phyloP scores from a whole-genome alignment of 2,797 vertebrate genomes.

The Tragelaphus eurycerus region DNA sequence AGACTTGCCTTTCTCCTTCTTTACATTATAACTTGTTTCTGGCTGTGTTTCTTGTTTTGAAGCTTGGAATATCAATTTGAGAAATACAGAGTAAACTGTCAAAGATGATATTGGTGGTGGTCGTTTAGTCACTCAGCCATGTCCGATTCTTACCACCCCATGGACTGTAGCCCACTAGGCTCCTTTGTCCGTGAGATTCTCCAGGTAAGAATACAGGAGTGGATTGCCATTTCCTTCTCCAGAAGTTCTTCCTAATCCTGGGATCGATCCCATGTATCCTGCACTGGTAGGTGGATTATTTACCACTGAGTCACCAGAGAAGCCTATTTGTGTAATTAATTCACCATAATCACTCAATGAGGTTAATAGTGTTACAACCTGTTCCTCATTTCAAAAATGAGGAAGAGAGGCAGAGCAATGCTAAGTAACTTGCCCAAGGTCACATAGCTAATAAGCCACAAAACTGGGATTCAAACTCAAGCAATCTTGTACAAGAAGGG shows the following conservation, averaged over 20 bases:
- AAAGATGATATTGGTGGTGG: neutral
- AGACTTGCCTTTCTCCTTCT: neutral
- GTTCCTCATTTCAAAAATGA: neutral
- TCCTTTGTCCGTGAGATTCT: neutral
- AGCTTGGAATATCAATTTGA: neutral
- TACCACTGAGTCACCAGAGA: neutral
- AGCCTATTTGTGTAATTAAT: neutral
- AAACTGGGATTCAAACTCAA: neutral
- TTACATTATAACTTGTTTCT: neutral
- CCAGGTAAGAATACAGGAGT: neutral
- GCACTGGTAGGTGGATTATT: neutral
- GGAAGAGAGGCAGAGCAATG: neutral
- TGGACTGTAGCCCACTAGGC: neutral
- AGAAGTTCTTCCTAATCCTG: neutral
- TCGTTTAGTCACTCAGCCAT: neutral
- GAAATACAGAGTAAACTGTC: neutral
- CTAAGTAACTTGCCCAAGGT: neutral
- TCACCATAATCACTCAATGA: neutral
- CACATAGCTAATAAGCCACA: neutral
- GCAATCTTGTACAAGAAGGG: neutral
- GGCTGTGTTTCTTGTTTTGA: neutral
- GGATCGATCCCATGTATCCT: neutral
- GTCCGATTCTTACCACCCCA: neutral
- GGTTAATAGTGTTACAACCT: neutral
- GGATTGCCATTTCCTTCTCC: neutral